Percentiles rank a stretch among this genome's conserved stretches.
These are phyloP conservation scores for Leuciscus waleckii DNA, from an alignment of 2,797 vertebrate species.

Conservation along the genomic window DNA sequence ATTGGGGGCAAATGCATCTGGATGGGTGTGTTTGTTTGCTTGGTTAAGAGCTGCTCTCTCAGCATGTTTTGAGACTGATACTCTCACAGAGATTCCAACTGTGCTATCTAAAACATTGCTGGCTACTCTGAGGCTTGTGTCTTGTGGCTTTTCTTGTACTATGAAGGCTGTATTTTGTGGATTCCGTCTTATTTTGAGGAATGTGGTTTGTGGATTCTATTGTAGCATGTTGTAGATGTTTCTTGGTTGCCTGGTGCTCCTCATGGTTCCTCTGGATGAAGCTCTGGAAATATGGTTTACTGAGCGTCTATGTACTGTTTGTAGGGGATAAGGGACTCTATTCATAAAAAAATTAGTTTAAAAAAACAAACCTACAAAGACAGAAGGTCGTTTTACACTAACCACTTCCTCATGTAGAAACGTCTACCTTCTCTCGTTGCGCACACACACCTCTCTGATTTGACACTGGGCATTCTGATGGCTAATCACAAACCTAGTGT, in stretches of 20 bases:
- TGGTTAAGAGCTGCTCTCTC: conserved; percentile 44
- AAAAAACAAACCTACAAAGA: conserved; percentile 52
- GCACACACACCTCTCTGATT: conserved; percentile 13
- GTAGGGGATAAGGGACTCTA: conserved; percentile 56
- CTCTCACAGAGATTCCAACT: conserved; percentile 27
- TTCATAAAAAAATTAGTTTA: conserved; percentile 51
- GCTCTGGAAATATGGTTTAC: neutral
- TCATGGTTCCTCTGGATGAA: conserved; percentile 4
- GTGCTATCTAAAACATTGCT: conserved; percentile 26
- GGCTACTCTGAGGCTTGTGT: conserved; percentile 25
- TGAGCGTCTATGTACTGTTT: conserved; percentile 33
- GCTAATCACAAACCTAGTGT: conserved; percentile 22
- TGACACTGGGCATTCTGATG: conserved; percentile 38
- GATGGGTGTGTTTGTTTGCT: conserved; percentile 49
- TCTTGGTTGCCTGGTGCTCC: conserved; percentile 26
- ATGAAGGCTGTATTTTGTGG: conserved; percentile 5
- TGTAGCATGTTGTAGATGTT: conserved; percentile 13
- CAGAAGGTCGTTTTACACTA: conserved; percentile 58
- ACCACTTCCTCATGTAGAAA: conserved; percentile 54
- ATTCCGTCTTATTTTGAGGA: conserved; percentile 1
- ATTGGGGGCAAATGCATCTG: conserved; percentile 31
- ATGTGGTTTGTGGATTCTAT: conserved; percentile 17
- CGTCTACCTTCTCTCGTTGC: conserved; percentile 4
- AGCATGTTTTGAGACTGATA: neutral
- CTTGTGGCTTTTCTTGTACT: conserved; percentile 33